Base-by-base conservation (phyloP, 2,888 invertebrate species). In the Sicus ferrugineus region DNA sequence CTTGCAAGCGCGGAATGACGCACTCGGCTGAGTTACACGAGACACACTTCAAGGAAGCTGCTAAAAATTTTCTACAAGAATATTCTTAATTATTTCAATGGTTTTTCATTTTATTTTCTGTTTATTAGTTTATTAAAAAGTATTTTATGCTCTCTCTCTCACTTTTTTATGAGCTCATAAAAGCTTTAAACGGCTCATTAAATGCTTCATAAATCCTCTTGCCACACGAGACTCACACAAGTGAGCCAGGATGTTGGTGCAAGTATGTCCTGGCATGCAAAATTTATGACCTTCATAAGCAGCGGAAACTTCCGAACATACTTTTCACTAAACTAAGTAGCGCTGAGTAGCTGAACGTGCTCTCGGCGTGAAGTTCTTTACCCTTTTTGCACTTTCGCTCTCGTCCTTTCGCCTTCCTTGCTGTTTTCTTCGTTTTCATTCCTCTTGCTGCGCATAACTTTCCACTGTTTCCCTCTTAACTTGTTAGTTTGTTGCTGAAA, bases 401-500 rank as follows among this genome's bases (percentile, higher is more conserved):
- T 54, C 19, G 7, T 34, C n/a, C 38, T 38, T 42, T 26, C 46
- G n/a, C n/a, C n/a, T 59, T 21, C 61, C 61, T 38, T 42, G 30
- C 42, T 42, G 16, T 19, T 38, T 26, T 38, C 61, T 38, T 56
- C 5, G 5, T 42, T 3, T 42, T 42, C n/a, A 42, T 42, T 42
- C 16, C 14, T 54, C 11, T 14, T 54, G 54, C 14, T 54, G 2
- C 2, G 9, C 19, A 5, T 9, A 46, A 16, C 46, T 9, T 16
- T 46, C 3, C 11, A 58, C 26, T 62, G 46, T 2, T 14, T 62
- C 42, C 21, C 19, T 54, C 28, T 23, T 5, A 14, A 54, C 1
- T 61, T 59, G 67, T 2, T 31, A 58, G 31, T 67, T 67, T 67
- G 67, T 67, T 59, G 59, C 42, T 48, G 59, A 67, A 58, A 59